A percentile compares a stretch with the other conserved stretches of the same genome.
These are phyloP conservation scores for Brotula barbata DNA, from an alignment of 2,797 vertebrate species.

Conservation along the genomic window DNA sequence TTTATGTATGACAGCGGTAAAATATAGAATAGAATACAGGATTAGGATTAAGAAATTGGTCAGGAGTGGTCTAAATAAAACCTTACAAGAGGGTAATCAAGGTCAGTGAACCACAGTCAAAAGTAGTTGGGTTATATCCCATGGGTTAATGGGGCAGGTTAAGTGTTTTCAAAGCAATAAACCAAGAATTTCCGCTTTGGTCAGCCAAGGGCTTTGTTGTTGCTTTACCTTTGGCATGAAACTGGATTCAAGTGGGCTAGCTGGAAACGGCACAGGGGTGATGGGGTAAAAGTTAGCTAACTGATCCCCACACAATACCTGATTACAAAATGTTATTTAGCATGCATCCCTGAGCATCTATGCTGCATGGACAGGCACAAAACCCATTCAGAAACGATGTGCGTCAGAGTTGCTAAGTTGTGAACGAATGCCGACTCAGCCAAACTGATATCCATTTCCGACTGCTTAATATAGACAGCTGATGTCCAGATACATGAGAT, in stretches of 20 bases:
- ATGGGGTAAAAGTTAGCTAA: neutral
- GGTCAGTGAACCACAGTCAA: slow-evolving; percentile 14
- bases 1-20: neutral
- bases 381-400: slow-evolving; percentile 11
- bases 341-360: neutral
- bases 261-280: neutral
- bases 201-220: slow-evolving; percentile 9
- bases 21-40: neutral
- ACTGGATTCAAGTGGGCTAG: neutral
- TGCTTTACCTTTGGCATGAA: slow-evolving; percentile 20
- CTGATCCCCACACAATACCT: slow-evolving; percentile 16
- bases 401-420: slow-evolving; percentile 1
- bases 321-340: slow-evolving; percentile 9
- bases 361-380: neutral
- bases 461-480: neutral
- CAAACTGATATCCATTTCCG: neutral
- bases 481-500: slow-evolving; percentile 5
- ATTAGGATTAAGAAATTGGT: neutral
- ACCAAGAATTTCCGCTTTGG: slow-evolving; percentile 48
- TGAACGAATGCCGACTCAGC: neutral
- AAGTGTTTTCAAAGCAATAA: slow-evolving; percentile 51
- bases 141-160: slow-evolving; percentile 36
- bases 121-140: slow-evolving; percentile 12
- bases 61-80: neutral
- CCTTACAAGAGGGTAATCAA: neutral